Conservation (phyloP, 2,113 vertebrate genomes). For the Eptesicus fuscus region DNA sequence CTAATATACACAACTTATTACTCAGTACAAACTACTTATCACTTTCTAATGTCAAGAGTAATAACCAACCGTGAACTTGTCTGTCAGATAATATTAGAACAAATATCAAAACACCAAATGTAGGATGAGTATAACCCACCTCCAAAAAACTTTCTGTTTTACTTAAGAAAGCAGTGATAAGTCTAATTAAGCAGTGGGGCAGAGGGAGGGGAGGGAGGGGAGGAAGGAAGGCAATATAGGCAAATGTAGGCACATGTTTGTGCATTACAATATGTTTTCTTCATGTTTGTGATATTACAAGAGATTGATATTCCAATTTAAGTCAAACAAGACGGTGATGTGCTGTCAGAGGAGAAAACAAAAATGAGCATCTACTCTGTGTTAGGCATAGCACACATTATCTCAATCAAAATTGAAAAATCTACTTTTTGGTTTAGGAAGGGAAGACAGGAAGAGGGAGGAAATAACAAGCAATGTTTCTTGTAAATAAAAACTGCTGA, state of each 20-base stretch:
- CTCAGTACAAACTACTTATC: slow-evolving; percentile 62
- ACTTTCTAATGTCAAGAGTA: slow-evolving; percentile 65
- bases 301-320: slow-evolving; percentile 62
- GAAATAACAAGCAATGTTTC: slow-evolving; percentile 19
- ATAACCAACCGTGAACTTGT: slow-evolving; percentile 55
- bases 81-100: slow-evolving; percentile 63
- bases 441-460: background rate
- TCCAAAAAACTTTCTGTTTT: slow-evolving; percentile 58
- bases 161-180: slow-evolving; percentile 43
- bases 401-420: slow-evolving; percentile 46
- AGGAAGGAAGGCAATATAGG: background rate
- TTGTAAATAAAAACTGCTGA: slow-evolving; percentile 33
- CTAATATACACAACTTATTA: slow-evolving; percentile 62
- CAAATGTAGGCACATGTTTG: slow-evolving; percentile 60
- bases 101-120: slow-evolving; percentile 60
- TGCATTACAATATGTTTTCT: slow-evolving; percentile 64
- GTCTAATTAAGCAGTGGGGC: slow-evolving; percentile 51
- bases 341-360: slow-evolving; percentile 53
- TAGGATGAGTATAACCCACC: slow-evolving; percentile 39
- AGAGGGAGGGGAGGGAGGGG: background rate
- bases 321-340: slow-evolving; percentile 59
- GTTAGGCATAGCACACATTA: slow-evolving; percentile 22
- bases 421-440: slow-evolving; percentile 26
- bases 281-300: slow-evolving; percentile 55
- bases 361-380: slow-evolving; percentile 66